These are phyloP conservation scores for Teleiodes luculella DNA, from an alignment of 2,888 invertebrate genomes.

Conservation along the genomic window DNA sequence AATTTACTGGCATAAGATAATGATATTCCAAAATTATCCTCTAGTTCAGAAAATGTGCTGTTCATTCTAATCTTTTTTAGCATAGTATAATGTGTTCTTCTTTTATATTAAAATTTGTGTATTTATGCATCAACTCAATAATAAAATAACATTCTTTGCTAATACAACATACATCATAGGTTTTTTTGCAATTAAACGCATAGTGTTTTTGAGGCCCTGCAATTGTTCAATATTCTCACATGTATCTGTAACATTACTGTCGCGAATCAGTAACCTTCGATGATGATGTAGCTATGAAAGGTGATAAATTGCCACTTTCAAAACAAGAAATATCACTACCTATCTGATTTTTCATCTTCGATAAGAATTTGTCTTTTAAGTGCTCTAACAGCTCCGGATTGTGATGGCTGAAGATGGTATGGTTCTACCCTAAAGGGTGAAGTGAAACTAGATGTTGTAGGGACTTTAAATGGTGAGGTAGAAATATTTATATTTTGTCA, in stretches of 20 bases:
- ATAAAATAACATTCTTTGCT: constrained; percentile 18
- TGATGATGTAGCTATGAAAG: no score
- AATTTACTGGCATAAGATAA: constrained; percentile 9
- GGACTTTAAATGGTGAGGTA: no score
- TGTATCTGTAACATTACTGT: background rate
- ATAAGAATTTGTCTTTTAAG: no score
- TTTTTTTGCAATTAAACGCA: background rate
- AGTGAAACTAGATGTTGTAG: no score
- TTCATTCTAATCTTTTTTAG: constrained; percentile 22
- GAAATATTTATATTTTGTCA: no score
- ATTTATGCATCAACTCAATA: constrained; percentile 15
- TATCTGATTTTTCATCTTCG: no score
- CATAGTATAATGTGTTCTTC: constrained; percentile 16
- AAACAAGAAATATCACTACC: no score
- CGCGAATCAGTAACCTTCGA: no score
- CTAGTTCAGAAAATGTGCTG: constrained; percentile 18
- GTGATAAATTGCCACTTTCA: no score
- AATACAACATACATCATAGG: constrained; percentile 17
- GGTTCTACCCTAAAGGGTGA: no score
- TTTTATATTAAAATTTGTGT: constrained; percentile 15
- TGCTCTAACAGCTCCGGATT: no score
- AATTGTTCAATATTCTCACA: background rate
- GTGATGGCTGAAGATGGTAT: no score
- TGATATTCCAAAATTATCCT: constrained; percentile 13
- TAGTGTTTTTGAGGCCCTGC: constrained; percentile 6